These are phyloP conservation scores for Agriopis aurantiaria DNA, from an alignment of 2,888 invertebrate species.

Conservation along the genomic window DNA sequence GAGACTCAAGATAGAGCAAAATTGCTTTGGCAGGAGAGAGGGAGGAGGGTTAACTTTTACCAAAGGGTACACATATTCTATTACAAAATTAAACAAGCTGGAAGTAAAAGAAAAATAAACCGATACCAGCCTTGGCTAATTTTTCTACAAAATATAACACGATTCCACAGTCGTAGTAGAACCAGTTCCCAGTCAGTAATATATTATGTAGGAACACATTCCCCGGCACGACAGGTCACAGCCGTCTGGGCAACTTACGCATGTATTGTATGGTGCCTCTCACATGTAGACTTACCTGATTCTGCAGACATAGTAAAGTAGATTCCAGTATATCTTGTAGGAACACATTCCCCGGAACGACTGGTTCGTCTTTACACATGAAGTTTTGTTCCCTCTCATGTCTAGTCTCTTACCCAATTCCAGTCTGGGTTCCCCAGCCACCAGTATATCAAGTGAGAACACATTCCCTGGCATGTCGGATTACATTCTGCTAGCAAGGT, in stretches of 20 bases:
- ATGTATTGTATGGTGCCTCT: not conserved
- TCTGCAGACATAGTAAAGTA: conserved; percentile 93
- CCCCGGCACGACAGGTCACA: conserved; percentile 90
- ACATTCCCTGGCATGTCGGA: too few relatives aligned
- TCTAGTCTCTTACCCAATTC: conserved; percentile 89
- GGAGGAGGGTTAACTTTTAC: too few relatives aligned
- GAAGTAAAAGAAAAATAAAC: too few relatives aligned
- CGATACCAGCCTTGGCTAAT: too few relatives aligned
- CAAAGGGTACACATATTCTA: too few relatives aligned
- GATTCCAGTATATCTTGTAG: conserved; percentile 90
- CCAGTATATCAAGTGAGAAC: too few relatives aligned
- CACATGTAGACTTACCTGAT: conserved; percentile 88
- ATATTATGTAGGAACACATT: conserved; percentile 91
- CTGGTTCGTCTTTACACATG: too few relatives aligned
- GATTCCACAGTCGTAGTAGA: conserved; percentile 93
- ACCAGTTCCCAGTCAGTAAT: conserved; percentile 90
- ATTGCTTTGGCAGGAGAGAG: too few relatives aligned
- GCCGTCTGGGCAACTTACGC: conserved; percentile 80
- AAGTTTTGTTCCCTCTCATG: not conserved
- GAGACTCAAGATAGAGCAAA: too few relatives aligned
- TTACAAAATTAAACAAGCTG: too few relatives aligned
- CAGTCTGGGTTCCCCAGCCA: conserved; percentile 85
- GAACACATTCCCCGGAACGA: conserved; percentile 83
- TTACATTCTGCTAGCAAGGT: too few relatives aligned
- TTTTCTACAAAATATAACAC: conserved; percentile 83